These are phyloP conservation scores for Axea sp. DNA, from an alignment of 2,888 invertebrate species.

Conservation along the genomic window DNA sequence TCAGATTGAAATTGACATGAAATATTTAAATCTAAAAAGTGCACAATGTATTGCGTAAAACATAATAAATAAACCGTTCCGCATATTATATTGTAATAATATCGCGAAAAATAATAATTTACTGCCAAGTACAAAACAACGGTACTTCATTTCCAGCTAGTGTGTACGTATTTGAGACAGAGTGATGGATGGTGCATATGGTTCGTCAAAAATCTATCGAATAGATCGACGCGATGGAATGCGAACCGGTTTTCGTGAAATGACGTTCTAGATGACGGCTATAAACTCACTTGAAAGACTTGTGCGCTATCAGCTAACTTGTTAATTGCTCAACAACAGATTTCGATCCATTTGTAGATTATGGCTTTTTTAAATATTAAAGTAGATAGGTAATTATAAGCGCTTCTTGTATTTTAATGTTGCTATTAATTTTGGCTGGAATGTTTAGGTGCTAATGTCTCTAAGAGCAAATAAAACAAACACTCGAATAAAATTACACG, in stretches of 20 bases:
- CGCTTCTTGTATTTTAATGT: conserved; percentile 31
- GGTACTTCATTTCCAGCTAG: conserved; percentile 35
- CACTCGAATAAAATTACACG: conserved; percentile 10
- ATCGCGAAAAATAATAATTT: conserved; percentile 24
- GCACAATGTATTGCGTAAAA: too few relatives aligned
- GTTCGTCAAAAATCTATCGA: conserved; percentile 67
- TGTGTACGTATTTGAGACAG: conserved; percentile 32
- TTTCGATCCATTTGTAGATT: conserved; percentile 42
- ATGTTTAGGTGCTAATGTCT: conserved; percentile 5
- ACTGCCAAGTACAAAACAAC: conserved; percentile 33
- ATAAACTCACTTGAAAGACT: conserved; percentile 64
- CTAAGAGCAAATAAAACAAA: conserved; percentile 15
- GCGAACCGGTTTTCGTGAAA: conserved; percentile 69
- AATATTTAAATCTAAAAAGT: too few relatives aligned
- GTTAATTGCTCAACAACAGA: conserved; percentile 67
- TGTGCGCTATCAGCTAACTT: conserved; percentile 65
- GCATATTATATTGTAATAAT: too few relatives aligned
- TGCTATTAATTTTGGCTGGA: conserved; percentile 32
- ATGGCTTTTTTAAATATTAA: conserved; percentile 16
- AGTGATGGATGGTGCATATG: conserved; percentile 58
- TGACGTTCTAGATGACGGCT: conserved; percentile 67
- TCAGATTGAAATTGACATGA: too few relatives aligned
- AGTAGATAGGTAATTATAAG: conserved; percentile 36
- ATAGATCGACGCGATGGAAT: conserved; percentile 64
- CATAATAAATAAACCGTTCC: too few relatives aligned